Evolutionary conservation across 2,888 invertebrate genomes (phyloP).

Genomic region (Sesia apiformis): DNA sequence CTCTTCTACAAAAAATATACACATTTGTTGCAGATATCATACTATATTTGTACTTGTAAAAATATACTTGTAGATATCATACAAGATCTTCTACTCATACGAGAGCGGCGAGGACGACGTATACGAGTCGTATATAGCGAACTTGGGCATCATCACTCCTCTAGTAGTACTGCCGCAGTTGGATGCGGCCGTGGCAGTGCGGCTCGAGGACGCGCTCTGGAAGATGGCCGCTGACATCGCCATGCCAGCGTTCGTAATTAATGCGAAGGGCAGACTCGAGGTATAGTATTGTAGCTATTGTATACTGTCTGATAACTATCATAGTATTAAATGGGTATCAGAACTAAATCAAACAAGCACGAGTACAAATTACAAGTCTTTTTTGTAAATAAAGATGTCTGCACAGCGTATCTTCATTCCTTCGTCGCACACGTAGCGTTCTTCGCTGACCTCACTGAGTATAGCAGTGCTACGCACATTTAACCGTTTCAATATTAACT

Average conservation of each 20-base stretch:
- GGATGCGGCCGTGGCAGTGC: conserved; percentile 40
- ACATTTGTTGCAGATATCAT: no score
- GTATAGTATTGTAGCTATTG: conserved; percentile 15
- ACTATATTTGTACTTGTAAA: no score
- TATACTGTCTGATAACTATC: no score
- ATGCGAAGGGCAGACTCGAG: conserved; percentile 54
- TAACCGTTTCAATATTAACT: no score
- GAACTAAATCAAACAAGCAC: no score
- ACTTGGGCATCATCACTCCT: conserved; percentile 51
- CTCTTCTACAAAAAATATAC: no score
- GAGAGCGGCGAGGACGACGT: conserved; percentile 60
- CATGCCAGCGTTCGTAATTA: conserved; percentile 60
- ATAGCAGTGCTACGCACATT: no score
- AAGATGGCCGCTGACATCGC: conserved; percentile 56
- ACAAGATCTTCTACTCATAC: conserved; percentile 50
- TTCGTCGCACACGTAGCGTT: no score
- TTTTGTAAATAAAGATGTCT: no score
- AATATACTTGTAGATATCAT: conserved; percentile 41
- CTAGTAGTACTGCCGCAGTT: conserved; percentile 50
- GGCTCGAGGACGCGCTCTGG: conserved; percentile 57
- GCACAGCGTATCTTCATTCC: no score
- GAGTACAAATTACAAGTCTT: neutral
- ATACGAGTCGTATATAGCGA: conserved; percentile 49
- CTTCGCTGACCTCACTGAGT: no score
- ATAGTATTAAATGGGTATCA: no score